phyloP scores from a whole-genome alignment of 2,888 invertebrate species.

The Apamea anceps region DNA sequence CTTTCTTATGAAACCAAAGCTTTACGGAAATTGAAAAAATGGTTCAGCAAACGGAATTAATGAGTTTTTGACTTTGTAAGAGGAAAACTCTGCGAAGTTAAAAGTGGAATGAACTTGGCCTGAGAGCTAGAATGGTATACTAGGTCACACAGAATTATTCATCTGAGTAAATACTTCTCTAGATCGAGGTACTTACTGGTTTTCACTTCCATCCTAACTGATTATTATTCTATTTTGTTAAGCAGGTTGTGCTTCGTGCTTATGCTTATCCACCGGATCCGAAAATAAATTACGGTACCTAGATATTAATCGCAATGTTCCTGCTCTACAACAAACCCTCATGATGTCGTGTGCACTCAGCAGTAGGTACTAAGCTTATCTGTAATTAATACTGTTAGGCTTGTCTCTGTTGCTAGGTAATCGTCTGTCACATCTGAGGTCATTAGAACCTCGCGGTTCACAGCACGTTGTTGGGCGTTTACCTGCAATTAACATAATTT shows the following conservation, averaged over 20 bases:
- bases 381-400: constrained; percentile 9
- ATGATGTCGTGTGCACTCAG: background rate
- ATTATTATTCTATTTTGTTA: background rate
- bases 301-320: background rate
- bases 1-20: background rate
- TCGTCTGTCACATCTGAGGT: constrained; percentile 4
- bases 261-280: background rate
- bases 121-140: background rate
- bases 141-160: background rate
- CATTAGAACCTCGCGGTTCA: background rate
- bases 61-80: background rate
- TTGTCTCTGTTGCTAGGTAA: background rate
- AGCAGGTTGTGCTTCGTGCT: background rate
- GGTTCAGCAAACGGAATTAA: background rate
- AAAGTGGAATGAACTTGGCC: background rate
- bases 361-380: constrained; percentile 21
- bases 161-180: background rate
- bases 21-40: background rate
- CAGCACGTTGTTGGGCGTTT: background rate
- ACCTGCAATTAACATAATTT: background rate
- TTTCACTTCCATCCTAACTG: background rate
- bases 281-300: background rate
- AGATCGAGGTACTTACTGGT: background rate
- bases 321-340: background rate
- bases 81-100: background rate